A percentile compares a stretch with the other conserved stretches of the same genome.
phyloP scores from a whole-genome alignment of 2,113 vertebrate genomes.

The Emydura subglobosa region DNA sequence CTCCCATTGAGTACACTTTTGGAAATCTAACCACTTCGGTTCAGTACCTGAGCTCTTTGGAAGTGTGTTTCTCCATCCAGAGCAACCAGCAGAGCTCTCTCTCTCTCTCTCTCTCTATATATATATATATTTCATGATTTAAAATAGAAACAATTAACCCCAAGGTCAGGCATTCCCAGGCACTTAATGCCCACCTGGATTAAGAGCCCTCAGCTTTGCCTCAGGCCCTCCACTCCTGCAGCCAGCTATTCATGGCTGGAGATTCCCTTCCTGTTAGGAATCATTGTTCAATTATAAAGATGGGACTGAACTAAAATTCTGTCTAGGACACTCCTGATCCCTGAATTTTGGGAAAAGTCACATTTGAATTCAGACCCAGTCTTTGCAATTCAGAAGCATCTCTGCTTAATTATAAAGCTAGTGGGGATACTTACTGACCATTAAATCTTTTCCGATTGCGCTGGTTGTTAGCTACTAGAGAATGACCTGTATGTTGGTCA shows the following conservation, averaged over 20 bases:
- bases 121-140: conserved; percentile 62
- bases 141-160: conserved; percentile 78
- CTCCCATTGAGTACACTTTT: background rate
- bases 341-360: conserved; percentile 57
- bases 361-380: conserved; percentile 52
- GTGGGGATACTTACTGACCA: conserved; percentile 56
- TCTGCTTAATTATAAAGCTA: conserved; percentile 58
- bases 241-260: conserved; percentile 76
- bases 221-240: conserved; percentile 69
- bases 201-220: conserved; percentile 75
- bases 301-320: conserved; percentile 58
- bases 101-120: conserved; percentile 12
- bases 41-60: background rate
- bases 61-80: background rate
- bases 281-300: conserved; percentile 75
- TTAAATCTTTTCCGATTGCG: conserved; percentile 10
- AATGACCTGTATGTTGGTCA: conserved; percentile 11
- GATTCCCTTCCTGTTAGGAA: conserved; percentile 76
- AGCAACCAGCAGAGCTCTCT: background rate
- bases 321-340: background rate
- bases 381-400: conserved; percentile 44
- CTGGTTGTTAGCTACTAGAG: conserved; percentile 12
- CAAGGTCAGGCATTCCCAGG: conserved; percentile 74
- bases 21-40: background rate
- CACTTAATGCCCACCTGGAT: conserved; percentile 78